Evolutionary conservation across 2,888 invertebrate species (phyloP).

Genomic region (Cryptocheilus praepositus): DNA sequence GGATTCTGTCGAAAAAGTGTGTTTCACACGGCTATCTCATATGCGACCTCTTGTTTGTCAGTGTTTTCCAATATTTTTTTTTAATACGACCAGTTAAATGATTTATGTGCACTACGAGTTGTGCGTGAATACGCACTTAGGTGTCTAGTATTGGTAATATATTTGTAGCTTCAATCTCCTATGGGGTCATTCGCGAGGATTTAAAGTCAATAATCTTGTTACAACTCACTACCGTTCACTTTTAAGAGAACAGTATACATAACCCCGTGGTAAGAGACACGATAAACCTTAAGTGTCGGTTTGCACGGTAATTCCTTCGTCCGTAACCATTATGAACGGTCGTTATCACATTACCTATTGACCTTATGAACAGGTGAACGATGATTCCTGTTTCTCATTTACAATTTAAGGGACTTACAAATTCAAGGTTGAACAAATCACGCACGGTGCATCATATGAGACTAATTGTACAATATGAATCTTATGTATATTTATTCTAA

Average conservation of each 20-base stretch:
- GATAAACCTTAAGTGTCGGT: conserved; percentile 62
- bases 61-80: too few relatives aligned
- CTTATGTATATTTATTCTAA: too few relatives aligned
- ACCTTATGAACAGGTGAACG: conserved; percentile 59
- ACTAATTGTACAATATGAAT: too few relatives aligned
- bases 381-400: conserved; percentile 38
- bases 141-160: conserved; percentile 50
- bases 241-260: conserved; percentile 62
- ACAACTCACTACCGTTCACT: conserved; percentile 62
- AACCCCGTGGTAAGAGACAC: conserved; percentile 60
- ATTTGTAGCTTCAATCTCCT: conserved; percentile 59
- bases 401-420: conserved; percentile 3
- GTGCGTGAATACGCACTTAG: conserved; percentile 7
- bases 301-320: conserved; percentile 60
- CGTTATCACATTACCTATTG: conserved; percentile 62
- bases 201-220: conserved; percentile 63
- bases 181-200: conserved; percentile 59
- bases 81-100: conserved; percentile 14
- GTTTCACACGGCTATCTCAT: too few relatives aligned
- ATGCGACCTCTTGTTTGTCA: too few relatives aligned
- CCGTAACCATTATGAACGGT: conserved; percentile 60
- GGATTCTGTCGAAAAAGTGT: too few relatives aligned
- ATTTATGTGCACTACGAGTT: conserved; percentile 24
- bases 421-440: conserved; percentile 9
- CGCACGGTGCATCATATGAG: too few relatives aligned